phyloP scores from a whole-genome alignment of 2,888 invertebrate species.

The Perizoma flavofasciatum region DNA sequence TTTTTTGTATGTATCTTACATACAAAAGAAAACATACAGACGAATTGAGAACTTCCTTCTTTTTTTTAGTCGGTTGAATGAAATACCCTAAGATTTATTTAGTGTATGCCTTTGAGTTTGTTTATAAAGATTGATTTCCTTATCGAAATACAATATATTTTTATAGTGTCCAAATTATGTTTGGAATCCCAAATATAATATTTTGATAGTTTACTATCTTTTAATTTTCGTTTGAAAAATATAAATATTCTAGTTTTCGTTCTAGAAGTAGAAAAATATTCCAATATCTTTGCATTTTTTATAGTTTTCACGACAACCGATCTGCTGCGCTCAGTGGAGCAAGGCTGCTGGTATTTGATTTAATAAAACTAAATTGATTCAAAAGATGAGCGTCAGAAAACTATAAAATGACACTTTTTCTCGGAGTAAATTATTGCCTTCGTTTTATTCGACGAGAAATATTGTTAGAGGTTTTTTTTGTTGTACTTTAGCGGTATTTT shows the following conservation, averaged over 20 bases:
- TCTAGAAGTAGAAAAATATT: constrained; percentile 40
- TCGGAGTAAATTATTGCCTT: constrained; percentile 47
- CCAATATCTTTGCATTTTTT: constrained; percentile 35
- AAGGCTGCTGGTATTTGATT: constrained; percentile 17
- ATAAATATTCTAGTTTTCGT: constrained; percentile 43
- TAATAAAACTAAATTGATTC: constrained; percentile 34
- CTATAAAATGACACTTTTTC: constrained; percentile 56
- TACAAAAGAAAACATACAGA: too few species aligned
- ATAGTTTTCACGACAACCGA: constrained; percentile 8
- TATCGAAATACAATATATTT: too few species aligned
- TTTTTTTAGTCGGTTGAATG: too few species aligned
- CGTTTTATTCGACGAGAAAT: constrained; percentile 50
- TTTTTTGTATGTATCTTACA: too few species aligned
- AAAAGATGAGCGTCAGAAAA: constrained; percentile 38
- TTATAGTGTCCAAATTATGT: too few species aligned
- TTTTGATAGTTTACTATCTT: too few species aligned
- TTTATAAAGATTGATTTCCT: too few species aligned
- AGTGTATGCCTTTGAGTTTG: too few species aligned
- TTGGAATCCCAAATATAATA: too few species aligned
- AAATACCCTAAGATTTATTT: too few species aligned
- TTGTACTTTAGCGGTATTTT: not conserved
- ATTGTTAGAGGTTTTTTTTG: constrained; percentile 36
- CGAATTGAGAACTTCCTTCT: too few species aligned
- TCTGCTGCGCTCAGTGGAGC: not conserved
- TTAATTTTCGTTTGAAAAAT: not conserved